Percentiles rank a stretch among this genome's conserved stretches.
phyloP scores from a whole-genome alignment of 2,888 invertebrate species.

The Dastarcus helophoroides region DNA sequence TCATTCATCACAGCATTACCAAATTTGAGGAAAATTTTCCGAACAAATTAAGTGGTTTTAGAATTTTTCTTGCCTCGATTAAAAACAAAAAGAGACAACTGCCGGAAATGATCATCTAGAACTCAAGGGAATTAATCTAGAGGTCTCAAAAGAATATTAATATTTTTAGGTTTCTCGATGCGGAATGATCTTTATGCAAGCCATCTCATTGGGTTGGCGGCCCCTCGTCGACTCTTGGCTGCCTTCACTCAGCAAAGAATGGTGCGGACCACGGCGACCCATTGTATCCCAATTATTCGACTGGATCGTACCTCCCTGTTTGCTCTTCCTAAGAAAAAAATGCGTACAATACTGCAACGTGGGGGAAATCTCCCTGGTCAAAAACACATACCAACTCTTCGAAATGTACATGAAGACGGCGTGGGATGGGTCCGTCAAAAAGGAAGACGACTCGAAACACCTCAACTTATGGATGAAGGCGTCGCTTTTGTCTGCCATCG shows the following conservation, averaged over 20 bases:
- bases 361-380: conserved; percentile 61
- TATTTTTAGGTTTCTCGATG: conserved; percentile 52
- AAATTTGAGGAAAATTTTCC: no score
- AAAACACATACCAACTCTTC: conserved; percentile 60
- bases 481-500: conserved; percentile 57
- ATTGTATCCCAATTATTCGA: conserved; percentile 50
- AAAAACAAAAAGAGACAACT: not conserved
- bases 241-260: conserved; percentile 48
- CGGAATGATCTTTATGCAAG: conserved; percentile 87
- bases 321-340: conserved; percentile 59
- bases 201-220: conserved; percentile 68
- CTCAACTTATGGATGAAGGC: conserved; percentile 64
- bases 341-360: conserved; percentile 54
- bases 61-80: not conserved
- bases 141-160: not conserved
- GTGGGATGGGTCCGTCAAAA: conserved; percentile 39
- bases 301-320: conserved; percentile 70
- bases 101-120: not conserved
- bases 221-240: conserved; percentile 77
- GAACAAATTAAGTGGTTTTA: not conserved
- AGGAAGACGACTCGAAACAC: conserved; percentile 55
- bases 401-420: conserved; percentile 70
- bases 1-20: no score
- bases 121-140: not conserved
- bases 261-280: conserved; percentile 55